Evolutionary conservation across 2,113 vertebrate genomes (phyloP), one percentile per base, ranked within the genome.

Genomic region (Sisor rabdophorus): DNA sequence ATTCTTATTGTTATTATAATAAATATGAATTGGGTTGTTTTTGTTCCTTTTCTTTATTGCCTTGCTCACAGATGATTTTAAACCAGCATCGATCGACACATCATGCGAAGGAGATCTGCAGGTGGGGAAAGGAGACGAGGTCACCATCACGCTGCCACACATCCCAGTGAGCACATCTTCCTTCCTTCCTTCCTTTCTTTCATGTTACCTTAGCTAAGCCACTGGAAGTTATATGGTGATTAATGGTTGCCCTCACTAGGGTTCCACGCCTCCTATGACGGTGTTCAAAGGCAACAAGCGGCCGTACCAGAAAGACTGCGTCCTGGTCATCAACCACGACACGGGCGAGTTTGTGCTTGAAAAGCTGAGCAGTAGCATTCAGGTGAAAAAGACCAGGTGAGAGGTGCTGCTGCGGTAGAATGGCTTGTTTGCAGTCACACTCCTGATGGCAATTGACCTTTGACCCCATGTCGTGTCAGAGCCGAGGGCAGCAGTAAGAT

Each of bases 401-500:
- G 90, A 7, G 3, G 3, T 16, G 4, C 5, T 44, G 4, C 20
- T 20, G 9, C 10, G n/a, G n/a, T 36, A 19, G 7, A 2, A 17
- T 3, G 22, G 10, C 10, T 44, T 22, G 15, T 22, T 22, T 5
- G 20, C 36, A 47, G 44, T 36, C 20, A 44, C 6, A 13, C 2
- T 2, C 1, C 30, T 20, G 28, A 11, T n/a, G 3, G 3, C 13
- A 1, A 1, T 22, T 44, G 61, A 64, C 32, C 61, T 65, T 44
- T 65, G 61, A 44, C 32, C 61, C 20, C 40, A 1, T 59, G 56
- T 59, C 70, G 15, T 89, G 12, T 92, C 82, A 99, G 97, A 91
- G 96, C 94, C 44, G 97, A 99, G 84, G 97, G 97, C 80, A 99
- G 97, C 91, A 99, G 97, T 89, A 99, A 97, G 87, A 98, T 99